Evolutionary conservation across 2,113 vertebrate species (phyloP).

Genomic region (Pachycephala philippinensis): DNA sequence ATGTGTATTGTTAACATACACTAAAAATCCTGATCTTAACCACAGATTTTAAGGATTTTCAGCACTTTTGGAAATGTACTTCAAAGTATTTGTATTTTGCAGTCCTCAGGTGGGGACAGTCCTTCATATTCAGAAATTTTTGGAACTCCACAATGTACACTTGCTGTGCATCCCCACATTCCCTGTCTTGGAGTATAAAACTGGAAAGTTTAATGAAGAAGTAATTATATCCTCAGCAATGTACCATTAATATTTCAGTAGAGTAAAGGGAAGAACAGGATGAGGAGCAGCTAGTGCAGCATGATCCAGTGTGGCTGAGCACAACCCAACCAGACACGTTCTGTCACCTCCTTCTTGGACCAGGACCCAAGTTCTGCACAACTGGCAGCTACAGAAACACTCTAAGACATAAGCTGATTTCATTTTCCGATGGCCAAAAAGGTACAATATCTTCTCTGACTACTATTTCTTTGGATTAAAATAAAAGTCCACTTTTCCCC

Average conservation of each 20-base stretch:
- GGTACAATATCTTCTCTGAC: neutral
- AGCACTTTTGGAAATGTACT: neutral
- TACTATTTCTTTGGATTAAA: neutral
- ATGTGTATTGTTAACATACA: neutral
- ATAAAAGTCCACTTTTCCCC: neutral
- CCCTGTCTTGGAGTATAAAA: neutral
- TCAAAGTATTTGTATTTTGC: neutral
- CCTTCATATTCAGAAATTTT: neutral
- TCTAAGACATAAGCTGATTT: neutral
- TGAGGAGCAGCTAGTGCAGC: neutral
- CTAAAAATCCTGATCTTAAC: neutral
- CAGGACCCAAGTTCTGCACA: neutral
- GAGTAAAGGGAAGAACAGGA: neutral
- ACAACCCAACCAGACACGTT: rapidly evolving
- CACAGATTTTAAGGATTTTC: neutral
- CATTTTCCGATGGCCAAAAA: neutral
- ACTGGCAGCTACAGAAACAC: neutral
- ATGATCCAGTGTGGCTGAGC: neutral
- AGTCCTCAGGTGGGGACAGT: neutral
- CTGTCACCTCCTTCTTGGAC: neutral
- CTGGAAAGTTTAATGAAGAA: neutral
- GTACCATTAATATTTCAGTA: neutral
- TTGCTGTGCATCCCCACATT: neutral
- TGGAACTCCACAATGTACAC: neutral
- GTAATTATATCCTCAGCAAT: neutral